Conservation (phyloP, 2,797 vertebrate species). For the Pterois miles region DNA sequence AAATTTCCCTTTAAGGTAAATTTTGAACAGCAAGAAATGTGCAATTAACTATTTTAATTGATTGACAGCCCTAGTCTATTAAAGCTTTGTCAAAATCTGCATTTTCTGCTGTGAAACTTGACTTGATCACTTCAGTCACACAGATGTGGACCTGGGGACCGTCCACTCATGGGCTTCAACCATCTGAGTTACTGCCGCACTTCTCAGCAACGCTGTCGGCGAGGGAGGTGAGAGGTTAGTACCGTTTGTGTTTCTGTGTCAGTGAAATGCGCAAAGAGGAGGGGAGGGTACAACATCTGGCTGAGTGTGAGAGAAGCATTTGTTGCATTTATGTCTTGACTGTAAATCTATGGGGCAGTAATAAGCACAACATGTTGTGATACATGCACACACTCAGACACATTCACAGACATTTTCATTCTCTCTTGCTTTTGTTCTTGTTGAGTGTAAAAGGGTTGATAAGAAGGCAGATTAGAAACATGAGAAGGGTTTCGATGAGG, state of each 20-base stretch:
- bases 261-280: conserved; percentile 64
- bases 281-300: conserved; percentile 50
- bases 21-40: too few relatives aligned
- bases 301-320: conserved; percentile 52
- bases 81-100: not conserved
- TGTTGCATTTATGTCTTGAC: conserved; percentile 57
- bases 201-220: conserved; percentile 43
- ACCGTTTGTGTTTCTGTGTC: conserved; percentile 81
- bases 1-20: too few relatives aligned
- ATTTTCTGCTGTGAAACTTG: not conserved
- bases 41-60: too few relatives aligned
- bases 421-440: conserved; percentile 13
- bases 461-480: conserved; percentile 14
- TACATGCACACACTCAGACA: not conserved
- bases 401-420: conserved; percentile 2
- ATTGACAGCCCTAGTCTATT: not conserved
- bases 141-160: not conserved
- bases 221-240: conserved; percentile 69
- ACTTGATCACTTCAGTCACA: not conserved
- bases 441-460: conserved; percentile 29
- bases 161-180: conserved; percentile 5
- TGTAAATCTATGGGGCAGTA: conserved; percentile 38
- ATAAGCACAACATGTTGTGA: conserved; percentile 35
- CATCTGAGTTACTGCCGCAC: conserved; percentile 37
- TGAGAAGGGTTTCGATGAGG: conserved; percentile 11